A percentile compares a stretch with the other conserved stretches of the same genome.
Conservation (phyloP, 2,888 invertebrate species). For the Argyresthia albistria region DNA sequence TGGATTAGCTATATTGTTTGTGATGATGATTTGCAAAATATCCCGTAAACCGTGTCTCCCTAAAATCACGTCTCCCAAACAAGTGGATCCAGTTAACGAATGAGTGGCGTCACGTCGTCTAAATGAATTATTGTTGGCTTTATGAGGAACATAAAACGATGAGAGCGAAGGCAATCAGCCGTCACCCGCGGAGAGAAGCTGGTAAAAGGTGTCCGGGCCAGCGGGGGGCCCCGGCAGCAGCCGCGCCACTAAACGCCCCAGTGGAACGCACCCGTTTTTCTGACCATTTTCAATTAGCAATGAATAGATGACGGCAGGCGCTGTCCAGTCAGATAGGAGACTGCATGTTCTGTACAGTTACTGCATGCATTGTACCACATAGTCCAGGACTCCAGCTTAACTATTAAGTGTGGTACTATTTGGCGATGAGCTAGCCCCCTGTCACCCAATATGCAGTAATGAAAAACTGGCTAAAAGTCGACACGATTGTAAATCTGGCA, state of each 20-base stretch:
- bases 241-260: conserved; percentile 58
- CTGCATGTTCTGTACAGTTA: no score
- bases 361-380: no score
- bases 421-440: no score
- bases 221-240: conserved; percentile 39
- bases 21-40: no score
- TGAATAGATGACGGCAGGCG: conserved; percentile 1
- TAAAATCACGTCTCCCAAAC: conserved; percentile 38
- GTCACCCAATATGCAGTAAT: no score
- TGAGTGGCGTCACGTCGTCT: conserved; percentile 70
- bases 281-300: conserved; percentile 63
- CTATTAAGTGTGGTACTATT: no score
- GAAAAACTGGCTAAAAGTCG: no score
- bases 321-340: not conserved
- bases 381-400: no score
- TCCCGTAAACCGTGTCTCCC: not conserved
- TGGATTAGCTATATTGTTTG: no score
- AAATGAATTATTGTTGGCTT: conserved; percentile 73
- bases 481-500: no score
- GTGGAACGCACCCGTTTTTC: conserved; percentile 46
- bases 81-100: conserved; percentile 59
- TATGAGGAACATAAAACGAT: conserved; percentile 69
- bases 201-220: conserved; percentile 63
- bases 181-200: conserved; percentile 60
- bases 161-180: conserved; percentile 70